Conservation (phyloP, 2,113 vertebrate species). For the Podarcis cretensis region DNA sequence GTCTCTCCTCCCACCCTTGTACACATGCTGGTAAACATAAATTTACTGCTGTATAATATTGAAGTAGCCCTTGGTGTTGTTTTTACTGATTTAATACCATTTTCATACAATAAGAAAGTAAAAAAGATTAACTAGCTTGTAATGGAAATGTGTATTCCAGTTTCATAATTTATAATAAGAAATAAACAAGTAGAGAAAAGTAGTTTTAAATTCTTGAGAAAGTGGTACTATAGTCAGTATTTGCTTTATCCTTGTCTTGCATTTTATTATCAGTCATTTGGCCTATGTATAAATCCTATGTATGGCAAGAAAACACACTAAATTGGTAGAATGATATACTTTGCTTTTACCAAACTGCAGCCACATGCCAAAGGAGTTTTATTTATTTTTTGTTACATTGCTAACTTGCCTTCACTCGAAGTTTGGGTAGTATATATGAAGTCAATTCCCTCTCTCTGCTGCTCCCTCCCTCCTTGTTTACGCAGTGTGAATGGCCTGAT, state of each 20-base stretch:
- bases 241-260: background rate
- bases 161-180: constrained; percentile 21
- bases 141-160: constrained; percentile 11
- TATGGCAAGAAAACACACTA: background rate
- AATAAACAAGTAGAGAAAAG: background rate
- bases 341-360: background rate
- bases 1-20: background rate
- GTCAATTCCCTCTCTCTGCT: no score
- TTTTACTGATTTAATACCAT: constrained; percentile 9
- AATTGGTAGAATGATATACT: background rate
- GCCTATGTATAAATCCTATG: background rate
- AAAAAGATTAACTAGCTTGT: background rate
- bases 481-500: background rate
- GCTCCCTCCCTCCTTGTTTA: background rate
- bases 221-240: background rate
- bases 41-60: constrained; percentile 10
- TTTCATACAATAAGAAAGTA: background rate
- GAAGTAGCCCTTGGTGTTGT: background rate
- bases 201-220: background rate
- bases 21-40: background rate
- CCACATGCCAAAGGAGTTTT: background rate
- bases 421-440: background rate
- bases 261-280: constrained; percentile 4
- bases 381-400: background rate
- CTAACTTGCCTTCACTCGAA: background rate